These are phyloP conservation scores for Caenorhabditis plicata DNA, from an alignment of 2,888 invertebrate species.

Conservation along the genomic window DNA sequence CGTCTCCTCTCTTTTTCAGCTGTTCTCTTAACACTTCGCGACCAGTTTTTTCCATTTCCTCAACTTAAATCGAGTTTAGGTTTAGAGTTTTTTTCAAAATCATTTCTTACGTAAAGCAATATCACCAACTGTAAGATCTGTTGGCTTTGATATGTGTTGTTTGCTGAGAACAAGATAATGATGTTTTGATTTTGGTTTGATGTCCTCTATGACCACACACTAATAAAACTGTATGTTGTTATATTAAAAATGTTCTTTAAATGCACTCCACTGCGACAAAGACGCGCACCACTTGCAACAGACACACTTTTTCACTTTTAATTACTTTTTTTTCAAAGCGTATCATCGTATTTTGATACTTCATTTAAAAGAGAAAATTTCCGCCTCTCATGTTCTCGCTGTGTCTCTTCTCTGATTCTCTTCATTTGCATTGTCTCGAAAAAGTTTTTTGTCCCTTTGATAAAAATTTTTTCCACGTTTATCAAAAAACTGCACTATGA, in stretches of 20 bases:
- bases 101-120: conserved; percentile 55
- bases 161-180: conserved; percentile 67
- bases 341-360: too few relatives aligned
- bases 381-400: too few relatives aligned
- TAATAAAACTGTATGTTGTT: conserved; percentile 5
- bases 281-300: too few relatives aligned
- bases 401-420: too few relatives aligned
- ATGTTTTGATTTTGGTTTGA: conserved; percentile 66
- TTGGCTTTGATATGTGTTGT: conserved; percentile 66
- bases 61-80: conserved; percentile 26
- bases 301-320: too few relatives aligned
- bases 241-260: conserved; percentile 53
- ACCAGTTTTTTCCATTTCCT: conserved; percentile 50
- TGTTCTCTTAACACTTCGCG: conserved; percentile 42
- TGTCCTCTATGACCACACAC: conserved; percentile 65
- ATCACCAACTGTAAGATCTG: conserved; percentile 63
- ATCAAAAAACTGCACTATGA: too few relatives aligned
- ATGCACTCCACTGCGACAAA: conserved; percentile 30
- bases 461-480: too few relatives aligned
- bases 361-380: too few relatives aligned
- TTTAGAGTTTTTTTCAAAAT: neutral
- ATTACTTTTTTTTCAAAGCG: neutral
- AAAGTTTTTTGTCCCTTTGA: too few relatives aligned
- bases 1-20: conserved; percentile 49
- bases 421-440: too few relatives aligned